phyloP scores from a whole-genome alignment of 2,797 vertebrate species.

The Knipowitschia caucasica region DNA sequence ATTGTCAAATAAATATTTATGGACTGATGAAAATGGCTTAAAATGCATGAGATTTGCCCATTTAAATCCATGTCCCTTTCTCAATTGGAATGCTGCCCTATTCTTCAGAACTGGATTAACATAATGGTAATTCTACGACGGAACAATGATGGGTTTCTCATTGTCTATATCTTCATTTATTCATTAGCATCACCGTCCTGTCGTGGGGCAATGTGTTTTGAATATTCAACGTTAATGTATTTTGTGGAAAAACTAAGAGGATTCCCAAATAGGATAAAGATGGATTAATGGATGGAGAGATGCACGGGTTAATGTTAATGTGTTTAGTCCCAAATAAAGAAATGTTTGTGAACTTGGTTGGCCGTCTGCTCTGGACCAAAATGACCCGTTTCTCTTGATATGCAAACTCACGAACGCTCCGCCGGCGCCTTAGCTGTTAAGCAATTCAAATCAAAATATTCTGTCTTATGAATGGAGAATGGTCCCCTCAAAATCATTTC shows the following conservation, averaged over 20 bases:
- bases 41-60: neutral
- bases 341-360: neutral
- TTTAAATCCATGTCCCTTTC: neutral
- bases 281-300: too few species aligned
- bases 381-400: too few species aligned
- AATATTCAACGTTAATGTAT: constrained; percentile 2
- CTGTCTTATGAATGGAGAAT: too few species aligned
- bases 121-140: neutral
- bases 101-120: neutral
- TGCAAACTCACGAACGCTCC: too few species aligned
- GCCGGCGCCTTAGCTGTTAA: too few species aligned
- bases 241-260: neutral
- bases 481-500: too few species aligned
- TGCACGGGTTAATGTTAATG: neutral
- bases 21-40: neutral
- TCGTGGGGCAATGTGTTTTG: neutral
- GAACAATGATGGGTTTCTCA: neutral
- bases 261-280: neutral
- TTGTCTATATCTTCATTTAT: constrained; percentile 5
- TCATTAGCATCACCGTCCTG: neutral
- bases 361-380: neutral
- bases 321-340: neutral
- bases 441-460: too few species aligned
- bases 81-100: neutral
- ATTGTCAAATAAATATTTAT: too few species aligned